phyloP scores from a whole-genome alignment of 2,113 vertebrate genomes.

The Carlito syrichta region DNA sequence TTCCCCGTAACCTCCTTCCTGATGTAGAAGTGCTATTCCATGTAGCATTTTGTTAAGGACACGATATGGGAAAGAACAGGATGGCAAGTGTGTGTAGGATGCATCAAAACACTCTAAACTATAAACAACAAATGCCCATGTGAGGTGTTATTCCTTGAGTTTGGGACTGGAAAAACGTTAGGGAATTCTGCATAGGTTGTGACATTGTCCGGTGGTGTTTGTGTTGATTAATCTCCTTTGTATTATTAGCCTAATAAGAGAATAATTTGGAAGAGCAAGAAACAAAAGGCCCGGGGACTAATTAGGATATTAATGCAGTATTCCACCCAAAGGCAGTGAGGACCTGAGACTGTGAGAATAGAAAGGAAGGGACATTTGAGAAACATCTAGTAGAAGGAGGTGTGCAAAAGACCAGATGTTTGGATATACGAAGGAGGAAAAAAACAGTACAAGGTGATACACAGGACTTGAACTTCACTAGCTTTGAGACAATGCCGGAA shows the following conservation, averaged over 20 bases:
- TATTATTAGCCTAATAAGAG: not conserved
- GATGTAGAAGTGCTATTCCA: not conserved
- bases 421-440: not conserved
- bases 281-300: not conserved
- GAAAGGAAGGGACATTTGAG: not conserved
- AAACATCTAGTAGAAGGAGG: not conserved
- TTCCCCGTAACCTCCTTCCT: not conserved
- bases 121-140: accelerated
- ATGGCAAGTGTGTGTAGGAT: not conserved
- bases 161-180: not conserved
- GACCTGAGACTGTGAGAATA: not conserved
- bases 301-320: not conserved
- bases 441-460: too few species aligned
- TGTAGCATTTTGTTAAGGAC: not conserved
- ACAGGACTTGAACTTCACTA: not conserved
- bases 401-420: not conserved
- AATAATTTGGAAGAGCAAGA: not conserved
- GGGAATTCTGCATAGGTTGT: not conserved
- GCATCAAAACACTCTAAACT: not conserved
- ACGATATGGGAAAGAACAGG: not conserved
- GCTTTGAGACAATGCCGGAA: not conserved
- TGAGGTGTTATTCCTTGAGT: not conserved
- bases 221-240: not conserved
- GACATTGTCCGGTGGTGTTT: not conserved
- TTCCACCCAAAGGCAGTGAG: not conserved